Conservation (phyloP, 1,140 invertebrate species). For the Drusus annulatus region DNA sequence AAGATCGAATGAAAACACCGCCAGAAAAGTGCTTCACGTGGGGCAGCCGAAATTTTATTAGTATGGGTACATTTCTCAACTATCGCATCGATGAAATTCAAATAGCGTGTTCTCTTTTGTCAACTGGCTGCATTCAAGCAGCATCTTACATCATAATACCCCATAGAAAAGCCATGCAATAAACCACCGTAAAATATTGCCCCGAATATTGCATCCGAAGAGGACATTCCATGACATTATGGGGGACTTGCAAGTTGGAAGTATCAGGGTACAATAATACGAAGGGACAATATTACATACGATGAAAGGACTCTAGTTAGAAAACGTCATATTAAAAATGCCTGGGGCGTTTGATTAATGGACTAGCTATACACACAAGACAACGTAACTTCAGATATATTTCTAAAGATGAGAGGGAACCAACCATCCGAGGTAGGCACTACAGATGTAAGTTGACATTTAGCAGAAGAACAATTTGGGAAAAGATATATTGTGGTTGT, state of each 20-base stretch:
- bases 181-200: background rate
- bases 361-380: constrained; percentile 1
- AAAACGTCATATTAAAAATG: constrained; percentile 34
- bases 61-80: background rate
- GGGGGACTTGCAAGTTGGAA: background rate
- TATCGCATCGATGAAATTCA: background rate
- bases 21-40: too few relatives aligned
- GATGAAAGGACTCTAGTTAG: background rate
- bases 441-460: constrained; percentile 19
- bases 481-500: constrained; percentile 32
- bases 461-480: background rate
- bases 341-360: constrained; percentile 16
- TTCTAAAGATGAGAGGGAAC: background rate
- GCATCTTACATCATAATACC: background rate
- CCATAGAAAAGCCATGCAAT: constrained; percentile 2
- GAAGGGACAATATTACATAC: background rate
- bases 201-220: background rate
- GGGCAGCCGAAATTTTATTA: background rate
- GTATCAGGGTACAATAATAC: background rate
- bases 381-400: constrained; percentile 25
- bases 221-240: background rate
- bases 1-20: too few relatives aligned
- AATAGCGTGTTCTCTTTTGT: background rate
- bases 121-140: background rate
- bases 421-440: too few relatives aligned